phyloP scores from a whole-genome alignment of 2,797 vertebrate genomes.

The Syndactyla subalaris region DNA sequence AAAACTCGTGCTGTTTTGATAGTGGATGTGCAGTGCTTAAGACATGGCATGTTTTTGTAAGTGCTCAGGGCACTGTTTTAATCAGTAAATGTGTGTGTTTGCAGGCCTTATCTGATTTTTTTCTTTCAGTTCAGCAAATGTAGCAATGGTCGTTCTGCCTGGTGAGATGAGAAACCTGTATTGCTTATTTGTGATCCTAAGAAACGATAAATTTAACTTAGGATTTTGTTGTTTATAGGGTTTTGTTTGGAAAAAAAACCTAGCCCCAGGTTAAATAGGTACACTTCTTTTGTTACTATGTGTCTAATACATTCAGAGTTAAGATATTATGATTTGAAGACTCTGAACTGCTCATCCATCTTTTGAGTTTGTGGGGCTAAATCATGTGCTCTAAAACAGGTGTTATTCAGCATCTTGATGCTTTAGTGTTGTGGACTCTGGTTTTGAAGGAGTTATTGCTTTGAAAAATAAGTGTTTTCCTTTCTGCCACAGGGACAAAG shows the following conservation, averaged over 20 bases:
- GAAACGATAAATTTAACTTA: not conserved
- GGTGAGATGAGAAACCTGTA: not conserved
- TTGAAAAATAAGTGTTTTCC: not conserved
- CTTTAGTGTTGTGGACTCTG: not conserved
- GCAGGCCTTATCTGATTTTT: not conserved
- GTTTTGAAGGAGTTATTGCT: not conserved
- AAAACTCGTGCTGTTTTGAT: not conserved
- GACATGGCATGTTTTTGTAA: not conserved
- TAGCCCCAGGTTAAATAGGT: not conserved
- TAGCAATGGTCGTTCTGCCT: not conserved
- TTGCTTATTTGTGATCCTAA: not conserved
- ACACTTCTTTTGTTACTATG: not conserved
- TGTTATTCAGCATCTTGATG: not conserved
- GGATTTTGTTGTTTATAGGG: not conserved
- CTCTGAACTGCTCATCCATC: not conserved
- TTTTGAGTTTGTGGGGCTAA: not conserved
- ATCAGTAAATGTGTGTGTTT: not conserved
- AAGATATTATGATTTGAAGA: not conserved
- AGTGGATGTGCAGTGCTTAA: not conserved
- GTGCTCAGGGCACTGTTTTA: not conserved
- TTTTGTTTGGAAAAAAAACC: not conserved
- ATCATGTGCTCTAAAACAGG: not conserved
- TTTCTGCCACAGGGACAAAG: constrained; percentile 81
- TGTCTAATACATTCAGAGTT: not conserved
- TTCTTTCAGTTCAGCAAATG: not conserved